Evolutionary conservation across 2,113 vertebrate species (phyloP), one percentile per base, ranked within the genome.

Genomic region (Sylvia atricapilla): DNA sequence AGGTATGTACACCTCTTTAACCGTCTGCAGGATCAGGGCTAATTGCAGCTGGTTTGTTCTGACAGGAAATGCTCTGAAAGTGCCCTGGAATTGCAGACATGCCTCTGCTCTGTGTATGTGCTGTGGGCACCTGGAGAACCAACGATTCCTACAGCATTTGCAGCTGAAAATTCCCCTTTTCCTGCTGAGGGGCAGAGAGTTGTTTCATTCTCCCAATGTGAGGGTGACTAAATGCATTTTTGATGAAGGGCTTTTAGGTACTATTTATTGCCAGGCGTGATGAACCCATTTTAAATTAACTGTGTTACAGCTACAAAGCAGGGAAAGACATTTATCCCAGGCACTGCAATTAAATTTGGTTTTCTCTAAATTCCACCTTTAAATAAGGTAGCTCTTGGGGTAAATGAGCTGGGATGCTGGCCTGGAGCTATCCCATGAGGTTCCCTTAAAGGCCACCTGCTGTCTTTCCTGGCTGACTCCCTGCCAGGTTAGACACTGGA

Each of bases 401-500:
- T 74, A 74, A 44, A 35, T 49, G 84, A 56, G 41, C 8, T 9
- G 60, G 47, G 41, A 35, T 77, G 23, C 35, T 90, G 73, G 44
- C 37, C 56, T 52, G 70, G 79, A 73, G 43, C 86, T 56, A 21
- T 46, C 50, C 80, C 30, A 3, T 33, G 27, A n/a, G 69, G 84
- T 68, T 80, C 82, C 84, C 96, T 92, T 93, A 94, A 95, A 93
- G 95, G 84, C 86, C 75, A 72, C 31, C 72, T 11, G 11, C 46
- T 87, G 60, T 39, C 56, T 81, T 68, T 62, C 22, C 94, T 79
- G 62, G 15, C 95, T 97, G 96, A 96, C 91, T 97, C 86, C 76
- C 80, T 93, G 95, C 97, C 97, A 96, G 58, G 2, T n/a, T 49
- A 46, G 82, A 68, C 94, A 94, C 87, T 94, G 37, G 90, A 97